Base-by-base conservation (phyloP, 2,888 invertebrate genomes). In the Ornithoptera priamus region DNA sequence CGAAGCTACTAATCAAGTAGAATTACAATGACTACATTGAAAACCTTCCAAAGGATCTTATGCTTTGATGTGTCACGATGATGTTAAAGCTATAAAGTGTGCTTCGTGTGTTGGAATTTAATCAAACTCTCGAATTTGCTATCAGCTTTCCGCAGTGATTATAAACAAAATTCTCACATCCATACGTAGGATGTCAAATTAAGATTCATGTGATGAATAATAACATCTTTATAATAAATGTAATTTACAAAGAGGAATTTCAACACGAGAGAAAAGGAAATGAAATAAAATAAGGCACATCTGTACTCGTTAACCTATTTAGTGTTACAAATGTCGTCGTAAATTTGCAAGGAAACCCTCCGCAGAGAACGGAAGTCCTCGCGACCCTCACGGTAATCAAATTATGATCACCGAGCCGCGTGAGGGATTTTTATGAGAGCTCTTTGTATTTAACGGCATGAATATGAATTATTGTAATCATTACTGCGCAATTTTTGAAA, bases 321-420 rank as follows among this genome's bases (percentile, higher is more conserved):
- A 67, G 57, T 62, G 61, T 62, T 67, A 62, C 61, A 60, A 62
- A 67, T 67, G 68, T 62, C 63, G 68, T 68, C 68, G 67, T 67
- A 67, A 67, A 67, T 68, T 64, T 64, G 62, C 68, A 63, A 68
- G 59, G 46, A 64, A 64, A 59, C 68, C 63, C 50, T 64, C 81
- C 82, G 80, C 82, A 81, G 80, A 81, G 82, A 79, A 71, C 80
- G 72, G 75, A 75, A 78, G 78, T 79, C 79, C 78, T 70, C 68
- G 74, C 75, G 78, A 79, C 79, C 78, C 83, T 77, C 76, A 83
- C 80, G 80, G 85, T 87, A 85, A 89, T 89, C 89, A 89, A 90
- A 89, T 86, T 86, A 89, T 85, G 87, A 90, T 90, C 89, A 88
- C 83, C 80, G 79, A 81, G 78, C 80, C 82, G 85, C 84, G 87